Base-by-base conservation (phyloP, 2,113 vertebrate species). In the Rhegmatorhina hoffmannsi region DNA sequence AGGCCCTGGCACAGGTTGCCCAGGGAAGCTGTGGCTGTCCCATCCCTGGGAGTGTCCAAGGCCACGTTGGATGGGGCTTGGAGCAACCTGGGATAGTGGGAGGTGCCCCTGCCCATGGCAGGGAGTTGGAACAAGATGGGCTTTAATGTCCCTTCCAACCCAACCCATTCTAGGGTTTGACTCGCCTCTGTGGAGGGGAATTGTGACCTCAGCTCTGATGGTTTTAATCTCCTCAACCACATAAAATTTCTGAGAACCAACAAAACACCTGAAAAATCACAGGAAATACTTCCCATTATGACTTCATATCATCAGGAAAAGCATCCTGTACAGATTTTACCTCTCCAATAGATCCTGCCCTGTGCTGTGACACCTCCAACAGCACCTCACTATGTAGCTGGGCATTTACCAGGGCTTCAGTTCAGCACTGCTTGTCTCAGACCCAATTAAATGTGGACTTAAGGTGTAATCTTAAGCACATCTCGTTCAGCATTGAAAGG, bases 61-160 rank as follows among this genome's bases (percentile, higher is more conserved):
- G 40, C 40, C 40, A 34, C 40, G n/a, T 0, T 55, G 70, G 53
- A 47, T 0, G 0, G 2, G 24, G 6, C 34, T 55, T 43, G 17
- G 79, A 84, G 40, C 43, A 43, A 0, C 34, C 55, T 69, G 47
- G 47, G 6, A 1, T 10, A 38, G 38, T 38, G 38, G 38, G 38
- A 38, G 38, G 38, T 38, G 10, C 10, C 38, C 38, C 38, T 38
- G 38, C 38, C 38, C 38, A 38, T 12, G 44, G 60, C 33, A 44
- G 47, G 47, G 6, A 1, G 40, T 43, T 43, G 6, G 14, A 17
- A 44, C 31, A 8, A 33, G 28, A 34, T 53, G 53, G 2, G 2
- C n/a, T n/a, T 75, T 34, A 47, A 60, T 6, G 38, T 23, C 70
- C 55, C 46, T 83, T 31, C 40, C 55, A 40, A 25, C 20, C 55